Evolutionary conservation across 2,113 vertebrate genomes (phyloP).

Genomic region (Uropsilus gracilis): DNA sequence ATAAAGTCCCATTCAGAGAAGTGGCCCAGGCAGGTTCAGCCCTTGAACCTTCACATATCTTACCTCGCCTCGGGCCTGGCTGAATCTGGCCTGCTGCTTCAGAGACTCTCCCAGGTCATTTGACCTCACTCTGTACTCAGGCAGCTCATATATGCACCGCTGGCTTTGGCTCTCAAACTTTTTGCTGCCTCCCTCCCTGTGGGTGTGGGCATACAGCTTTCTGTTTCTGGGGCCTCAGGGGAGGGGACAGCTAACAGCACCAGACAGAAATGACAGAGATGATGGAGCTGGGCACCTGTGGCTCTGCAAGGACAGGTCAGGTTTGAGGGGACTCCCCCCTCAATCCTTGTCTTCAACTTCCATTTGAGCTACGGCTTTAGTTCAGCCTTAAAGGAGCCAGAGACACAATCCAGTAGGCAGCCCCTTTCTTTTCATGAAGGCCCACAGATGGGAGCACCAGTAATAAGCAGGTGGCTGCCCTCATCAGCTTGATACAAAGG

Average conservation of each 20-base stretch:
- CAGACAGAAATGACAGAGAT: background rate
- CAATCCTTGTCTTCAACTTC: background rate
- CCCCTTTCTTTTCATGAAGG: background rate
- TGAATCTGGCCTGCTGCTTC: background rate
- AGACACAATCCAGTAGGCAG: background rate
- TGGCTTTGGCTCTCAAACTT: background rate
- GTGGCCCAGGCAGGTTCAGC: too few species aligned
- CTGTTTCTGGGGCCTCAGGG: background rate
- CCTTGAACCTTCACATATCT: rapidly evolving
- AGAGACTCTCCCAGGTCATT: background rate
- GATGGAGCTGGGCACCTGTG: background rate
- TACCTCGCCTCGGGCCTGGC: background rate
- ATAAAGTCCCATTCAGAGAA: background rate
- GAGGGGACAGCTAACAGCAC: background rate
- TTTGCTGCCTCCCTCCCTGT: background rate
- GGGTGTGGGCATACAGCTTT: background rate
- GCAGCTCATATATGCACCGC: rapidly evolving
- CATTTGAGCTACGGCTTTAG: background rate
- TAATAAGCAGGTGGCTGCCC: background rate
- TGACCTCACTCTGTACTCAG: background rate
- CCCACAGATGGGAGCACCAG: background rate
- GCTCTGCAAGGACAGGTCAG: background rate
- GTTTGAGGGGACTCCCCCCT: background rate
- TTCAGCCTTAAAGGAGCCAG: background rate
- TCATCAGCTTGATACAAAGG: background rate